These are phyloP conservation scores for Drosophila funebris DNA, from an alignment of 1,140 invertebrate genomes.

Conservation along the genomic window DNA sequence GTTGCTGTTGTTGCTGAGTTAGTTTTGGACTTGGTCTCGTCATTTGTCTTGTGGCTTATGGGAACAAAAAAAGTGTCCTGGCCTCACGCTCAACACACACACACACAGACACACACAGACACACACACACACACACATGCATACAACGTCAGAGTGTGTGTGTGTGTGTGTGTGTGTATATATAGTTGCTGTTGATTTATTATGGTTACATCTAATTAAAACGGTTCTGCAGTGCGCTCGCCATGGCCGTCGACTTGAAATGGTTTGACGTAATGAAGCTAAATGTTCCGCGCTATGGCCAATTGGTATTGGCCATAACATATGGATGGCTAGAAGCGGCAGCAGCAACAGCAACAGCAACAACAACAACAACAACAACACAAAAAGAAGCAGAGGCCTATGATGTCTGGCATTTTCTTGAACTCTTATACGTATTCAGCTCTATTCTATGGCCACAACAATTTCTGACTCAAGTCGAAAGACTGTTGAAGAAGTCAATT, in stretches of 20 bases:
- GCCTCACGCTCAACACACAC: conserved; percentile 31
- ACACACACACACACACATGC: neutral
- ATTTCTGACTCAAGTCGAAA: conserved; percentile 13
- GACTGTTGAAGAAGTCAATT: conserved; percentile 70
- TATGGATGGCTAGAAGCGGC: conserved; percentile 31
- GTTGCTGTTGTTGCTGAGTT: neutral
- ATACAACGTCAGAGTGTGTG: neutral
- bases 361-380: neutral
- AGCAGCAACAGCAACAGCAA: neutral
- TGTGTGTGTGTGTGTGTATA: neutral
- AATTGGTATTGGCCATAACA: conserved; percentile 80
- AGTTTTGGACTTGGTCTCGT: conserved; percentile 25
- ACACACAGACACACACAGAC: neutral
- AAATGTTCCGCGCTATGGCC: conserved; percentile 77
- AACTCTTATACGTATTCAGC: conserved; percentile 4
- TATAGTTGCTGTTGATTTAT: conserved; percentile 57
- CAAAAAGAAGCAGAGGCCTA: neutral
- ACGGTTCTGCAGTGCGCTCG: conserved; percentile 69
- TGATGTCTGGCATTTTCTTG: neutral
- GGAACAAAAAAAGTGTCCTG: conserved; percentile 54
- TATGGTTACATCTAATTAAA: conserved; percentile 81
- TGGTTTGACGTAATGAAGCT: conserved; percentile 79
- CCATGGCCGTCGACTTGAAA: conserved; percentile 44
- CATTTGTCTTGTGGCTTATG: conserved; percentile 54
- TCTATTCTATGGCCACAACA: conserved; percentile 27